Evolutionary conservation across 1,140 invertebrate genomes (phyloP).

Genomic region (Phortica variegata): DNA sequence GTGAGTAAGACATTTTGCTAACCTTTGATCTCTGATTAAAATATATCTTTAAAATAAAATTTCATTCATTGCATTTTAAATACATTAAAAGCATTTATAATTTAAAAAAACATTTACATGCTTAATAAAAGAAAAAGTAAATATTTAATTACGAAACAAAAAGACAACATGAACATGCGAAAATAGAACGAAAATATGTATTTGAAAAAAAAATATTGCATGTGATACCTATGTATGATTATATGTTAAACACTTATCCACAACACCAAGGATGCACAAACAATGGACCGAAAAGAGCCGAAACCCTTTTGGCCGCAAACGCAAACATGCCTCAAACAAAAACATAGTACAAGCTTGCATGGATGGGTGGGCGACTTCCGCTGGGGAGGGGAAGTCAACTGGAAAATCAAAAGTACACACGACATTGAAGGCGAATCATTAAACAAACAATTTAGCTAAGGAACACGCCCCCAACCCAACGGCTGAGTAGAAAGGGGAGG

Average conservation of each 20-base stretch:
- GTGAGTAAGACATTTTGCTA: too few species aligned
- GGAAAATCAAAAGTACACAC: constrained; percentile 47
- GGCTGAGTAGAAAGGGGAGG: constrained; percentile 6
- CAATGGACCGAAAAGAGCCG: constrained; percentile 12
- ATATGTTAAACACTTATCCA: constrained; percentile 56
- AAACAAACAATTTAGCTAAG: constrained; percentile 3
- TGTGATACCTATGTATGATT: constrained; percentile 37
- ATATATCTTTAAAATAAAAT: too few species aligned
- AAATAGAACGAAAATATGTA: constrained; percentile 15
- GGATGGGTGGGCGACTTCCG: constrained; percentile 40
- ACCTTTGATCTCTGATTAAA: too few species aligned
- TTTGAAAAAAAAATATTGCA: constrained; percentile 14
- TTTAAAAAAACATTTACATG: neutral
- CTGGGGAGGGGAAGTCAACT: too few species aligned
- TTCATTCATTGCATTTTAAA: too few species aligned
- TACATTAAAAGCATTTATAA: neutral
- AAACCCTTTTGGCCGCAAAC: constrained; percentile 18
- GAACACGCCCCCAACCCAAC: too few species aligned
- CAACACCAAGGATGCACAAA: constrained; percentile 55
- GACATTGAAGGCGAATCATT: constrained; percentile 53
- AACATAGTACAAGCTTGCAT: constrained; percentile 31
- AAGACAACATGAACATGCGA: neutral
- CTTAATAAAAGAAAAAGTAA: neutral
- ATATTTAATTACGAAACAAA: neutral
- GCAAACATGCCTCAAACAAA: constrained; percentile 48